Percentiles rank a stretch among this genome's conserved stretches.
phyloP scores from a whole-genome alignment of 2,113 vertebrate genomes.

The Indicator indicator region DNA sequence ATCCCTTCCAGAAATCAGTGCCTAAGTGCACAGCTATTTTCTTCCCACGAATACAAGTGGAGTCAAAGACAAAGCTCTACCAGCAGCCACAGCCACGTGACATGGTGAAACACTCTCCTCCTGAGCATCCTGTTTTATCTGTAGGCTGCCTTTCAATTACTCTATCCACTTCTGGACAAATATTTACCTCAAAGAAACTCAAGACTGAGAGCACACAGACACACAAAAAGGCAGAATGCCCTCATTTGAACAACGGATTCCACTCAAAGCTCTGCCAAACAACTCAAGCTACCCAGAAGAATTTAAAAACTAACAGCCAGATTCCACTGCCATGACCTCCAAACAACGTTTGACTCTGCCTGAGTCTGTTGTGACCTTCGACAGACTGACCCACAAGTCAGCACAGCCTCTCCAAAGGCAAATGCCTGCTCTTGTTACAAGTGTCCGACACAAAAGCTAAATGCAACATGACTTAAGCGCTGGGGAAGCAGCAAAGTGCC shows the following conservation, averaged over 20 bases:
- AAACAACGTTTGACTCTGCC: constrained; percentile 7
- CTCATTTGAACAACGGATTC: not conserved
- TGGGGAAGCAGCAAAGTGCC: not conserved
- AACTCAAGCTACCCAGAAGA: constrained; percentile 10
- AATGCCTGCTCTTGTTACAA: not conserved
- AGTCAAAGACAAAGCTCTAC: constrained; percentile 10
- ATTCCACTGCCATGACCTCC: not conserved
- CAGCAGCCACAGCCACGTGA: not conserved
- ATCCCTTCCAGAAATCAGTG: not conserved
- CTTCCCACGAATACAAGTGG: not conserved
- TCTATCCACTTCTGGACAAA: constrained; percentile 14
- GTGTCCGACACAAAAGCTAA: constrained; percentile 17
- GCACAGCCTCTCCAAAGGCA: constrained; percentile 46
- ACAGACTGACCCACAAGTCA: constrained; percentile 62
- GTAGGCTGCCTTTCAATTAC: constrained; percentile 17
- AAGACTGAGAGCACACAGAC: not conserved
- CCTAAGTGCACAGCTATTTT: not conserved
- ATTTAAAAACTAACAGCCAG: constrained; percentile 26
- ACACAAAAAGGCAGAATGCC: not conserved
- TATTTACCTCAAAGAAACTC: constrained; percentile 35
- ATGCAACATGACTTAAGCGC: not conserved
- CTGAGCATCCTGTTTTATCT: not conserved
- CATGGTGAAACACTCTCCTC: not conserved
- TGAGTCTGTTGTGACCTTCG: constrained; percentile 25
- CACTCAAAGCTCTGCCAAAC: not conserved